Evolutionary conservation across 2,797 vertebrate genomes (phyloP), one percentile per base, ranked within the genome.

Genomic region (Sparus aurata): DNA sequence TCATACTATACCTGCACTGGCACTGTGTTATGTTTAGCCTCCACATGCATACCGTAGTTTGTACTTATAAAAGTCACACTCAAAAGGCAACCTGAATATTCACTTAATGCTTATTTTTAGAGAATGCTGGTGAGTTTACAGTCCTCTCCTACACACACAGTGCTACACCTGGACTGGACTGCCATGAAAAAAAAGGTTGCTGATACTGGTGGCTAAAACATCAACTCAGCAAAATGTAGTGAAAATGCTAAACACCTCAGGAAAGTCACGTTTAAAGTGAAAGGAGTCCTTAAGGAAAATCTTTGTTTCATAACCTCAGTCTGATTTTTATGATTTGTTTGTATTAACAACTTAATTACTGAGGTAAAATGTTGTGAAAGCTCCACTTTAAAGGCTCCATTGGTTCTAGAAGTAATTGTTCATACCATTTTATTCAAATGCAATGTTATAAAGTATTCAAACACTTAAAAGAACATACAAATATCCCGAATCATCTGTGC

Each of bases 21-120:
- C 22, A 60, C 41, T 54, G 0, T 65, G 54, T 53, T 53, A 17
- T 18, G 8, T 41, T 77, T 69, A 10, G 71, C 25, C 45, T 59
- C 34, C 53, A 52, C 1, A 9, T 53, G 49, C 18, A 49, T 23
- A 9, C n/a, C 54, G 46, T 10, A 45, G 41, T 57, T 58, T 62
- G 25, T 20, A 30, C 27, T 12, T 12, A 20, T 9, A 54, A 27
- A 61, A 45, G 41, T 45, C 41, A 52, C 12, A 61, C 55, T 53
- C 23, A 45, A 20, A 47, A 23, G 66, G 27, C 20, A 9, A 23
- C n/a, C 27, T 38, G 49, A 59, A 75, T 62, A 75, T 59, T 75
- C 52, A 49, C 23, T 49, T 12, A 18, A 22, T 71, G 41, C 22
- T 45, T 66, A 45, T 47, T 66, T 62, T 38, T 50, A 45, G 20